Percentiles rank a stretch among this genome's conserved stretches.
Evolutionary conservation across 2,113 vertebrate species (phyloP).

Genomic region (Tenebrosternarchus preto): DNA sequence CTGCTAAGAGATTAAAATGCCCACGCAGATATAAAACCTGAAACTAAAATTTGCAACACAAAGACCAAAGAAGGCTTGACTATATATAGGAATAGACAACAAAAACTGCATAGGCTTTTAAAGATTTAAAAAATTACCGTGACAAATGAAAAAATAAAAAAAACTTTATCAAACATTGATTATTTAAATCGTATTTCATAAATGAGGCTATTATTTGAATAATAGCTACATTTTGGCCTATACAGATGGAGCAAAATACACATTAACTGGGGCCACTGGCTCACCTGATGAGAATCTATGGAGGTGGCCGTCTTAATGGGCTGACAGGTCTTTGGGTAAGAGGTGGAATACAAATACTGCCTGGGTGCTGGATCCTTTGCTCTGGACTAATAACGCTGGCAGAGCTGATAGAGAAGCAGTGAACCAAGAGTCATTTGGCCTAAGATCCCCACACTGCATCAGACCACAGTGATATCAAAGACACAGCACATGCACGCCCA

Average conservation of each 20-base stretch:
- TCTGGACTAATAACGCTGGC: slow-evolving; percentile 29
- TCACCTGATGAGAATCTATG: slow-evolving; percentile 26
- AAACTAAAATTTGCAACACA: slow-evolving; percentile 17
- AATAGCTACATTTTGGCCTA: slow-evolving; percentile 6
- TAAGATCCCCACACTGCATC: slow-evolving; percentile 9
- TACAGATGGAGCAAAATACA: slow-evolving; percentile 14
- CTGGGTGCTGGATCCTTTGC: slow-evolving; percentile 15
- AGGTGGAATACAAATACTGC: slow-evolving; percentile 24
- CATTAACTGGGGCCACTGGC: slow-evolving; percentile 34
- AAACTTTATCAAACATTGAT: background rate
- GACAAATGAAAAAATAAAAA: background rate
- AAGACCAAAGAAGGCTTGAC: background rate
- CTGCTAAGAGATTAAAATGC: slow-evolving; percentile 25
- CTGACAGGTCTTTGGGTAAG: slow-evolving; percentile 13
- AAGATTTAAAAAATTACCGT: background rate
- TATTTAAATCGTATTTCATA: slow-evolving; percentile 1
- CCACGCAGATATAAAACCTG: slow-evolving; percentile 34
- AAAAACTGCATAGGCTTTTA: background rate
- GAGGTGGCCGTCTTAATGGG: slow-evolving; percentile 9
- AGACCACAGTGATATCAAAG: slow-evolving; percentile 20
- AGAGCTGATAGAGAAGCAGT: slow-evolving; percentile 13
- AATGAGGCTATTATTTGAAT: slow-evolving; percentile 23
- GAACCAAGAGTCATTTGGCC: background rate
- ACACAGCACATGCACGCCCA: background rate
- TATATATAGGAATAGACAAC: background rate